Conservation (phyloP, 2,113 vertebrate species). For the Tretioscincus oriximinensis region DNA sequence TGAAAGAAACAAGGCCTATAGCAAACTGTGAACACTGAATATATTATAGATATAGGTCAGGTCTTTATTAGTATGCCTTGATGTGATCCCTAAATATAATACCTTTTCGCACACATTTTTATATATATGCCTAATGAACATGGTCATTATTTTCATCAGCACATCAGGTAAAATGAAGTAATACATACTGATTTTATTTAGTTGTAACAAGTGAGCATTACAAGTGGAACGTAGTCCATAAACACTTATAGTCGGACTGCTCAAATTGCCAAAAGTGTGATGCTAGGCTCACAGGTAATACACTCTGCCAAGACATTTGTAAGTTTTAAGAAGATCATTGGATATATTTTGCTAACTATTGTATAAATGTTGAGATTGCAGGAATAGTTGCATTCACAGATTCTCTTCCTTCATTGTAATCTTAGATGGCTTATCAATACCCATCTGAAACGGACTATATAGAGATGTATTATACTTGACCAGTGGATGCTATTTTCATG, state of each 20-base stretch:
- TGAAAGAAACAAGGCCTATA: background rate
- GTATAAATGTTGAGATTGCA: background rate
- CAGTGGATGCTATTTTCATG: conserved; percentile 14
- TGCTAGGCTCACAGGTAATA: background rate
- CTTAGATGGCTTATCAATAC: conserved; percentile 30
- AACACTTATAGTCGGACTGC: background rate
- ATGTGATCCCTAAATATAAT: background rate
- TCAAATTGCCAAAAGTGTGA: conserved; percentile 1
- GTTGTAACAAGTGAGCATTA: background rate
- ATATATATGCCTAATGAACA: background rate
- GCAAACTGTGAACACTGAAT: background rate
- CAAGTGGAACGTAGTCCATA: background rate
- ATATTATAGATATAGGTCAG: background rate
- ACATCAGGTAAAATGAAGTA: background rate
- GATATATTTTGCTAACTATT: conserved; percentile 27
- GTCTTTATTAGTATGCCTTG: background rate
- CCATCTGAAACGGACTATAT: background rate
- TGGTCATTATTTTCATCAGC: background rate
- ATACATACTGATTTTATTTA: background rate
- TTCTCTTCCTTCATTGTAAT: conserved; percentile 14
- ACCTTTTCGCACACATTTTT: background rate
- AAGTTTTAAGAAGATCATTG: background rate
- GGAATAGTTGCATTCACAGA: background rate
- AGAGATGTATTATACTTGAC: background rate
- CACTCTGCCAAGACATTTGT: background rate